phyloP scores from a whole-genome alignment of 2,113 vertebrate genomes.

The Nothocercus julius region DNA sequence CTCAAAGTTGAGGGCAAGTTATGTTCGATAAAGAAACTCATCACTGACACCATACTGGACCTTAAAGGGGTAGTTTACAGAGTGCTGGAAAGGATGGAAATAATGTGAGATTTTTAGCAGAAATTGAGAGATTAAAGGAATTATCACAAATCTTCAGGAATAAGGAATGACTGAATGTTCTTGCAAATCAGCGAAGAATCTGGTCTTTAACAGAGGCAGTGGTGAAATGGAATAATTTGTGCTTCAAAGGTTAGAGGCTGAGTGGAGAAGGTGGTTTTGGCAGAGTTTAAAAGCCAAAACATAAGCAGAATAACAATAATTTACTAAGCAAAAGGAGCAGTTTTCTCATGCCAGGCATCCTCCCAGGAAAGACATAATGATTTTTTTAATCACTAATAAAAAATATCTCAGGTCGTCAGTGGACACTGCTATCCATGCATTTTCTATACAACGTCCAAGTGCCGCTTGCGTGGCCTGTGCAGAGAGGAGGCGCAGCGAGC shows the following conservation, averaged over 20 bases:
- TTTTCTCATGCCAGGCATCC: neutral
- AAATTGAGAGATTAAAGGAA: neutral
- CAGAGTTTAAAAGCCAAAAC: neutral
- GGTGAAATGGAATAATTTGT: neutral
- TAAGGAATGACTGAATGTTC: neutral
- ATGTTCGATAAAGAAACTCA: neutral
- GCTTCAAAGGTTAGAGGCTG: neutral
- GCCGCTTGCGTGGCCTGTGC: neutral
- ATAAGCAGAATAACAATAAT: neutral
- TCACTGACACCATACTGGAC: neutral
- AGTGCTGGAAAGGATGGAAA: neutral
- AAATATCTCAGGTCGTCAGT: neutral
- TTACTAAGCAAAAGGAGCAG: neutral
- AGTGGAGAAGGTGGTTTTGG: neutral
- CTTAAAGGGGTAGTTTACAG: neutral
- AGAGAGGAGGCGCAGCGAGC: neutral
- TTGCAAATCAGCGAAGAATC: neutral
- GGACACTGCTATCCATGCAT: neutral
- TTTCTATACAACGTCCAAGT: neutral
- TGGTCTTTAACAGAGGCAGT: neutral
- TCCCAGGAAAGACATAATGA: neutral
- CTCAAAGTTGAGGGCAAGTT: neutral
- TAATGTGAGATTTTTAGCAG: neutral
- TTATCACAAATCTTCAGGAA: neutral
- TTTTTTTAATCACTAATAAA: neutral